Percentiles rank a stretch among this genome's conserved stretches.
phyloP scores from a whole-genome alignment of 2,888 invertebrate genomes.

The Xestia xanthographa region DNA sequence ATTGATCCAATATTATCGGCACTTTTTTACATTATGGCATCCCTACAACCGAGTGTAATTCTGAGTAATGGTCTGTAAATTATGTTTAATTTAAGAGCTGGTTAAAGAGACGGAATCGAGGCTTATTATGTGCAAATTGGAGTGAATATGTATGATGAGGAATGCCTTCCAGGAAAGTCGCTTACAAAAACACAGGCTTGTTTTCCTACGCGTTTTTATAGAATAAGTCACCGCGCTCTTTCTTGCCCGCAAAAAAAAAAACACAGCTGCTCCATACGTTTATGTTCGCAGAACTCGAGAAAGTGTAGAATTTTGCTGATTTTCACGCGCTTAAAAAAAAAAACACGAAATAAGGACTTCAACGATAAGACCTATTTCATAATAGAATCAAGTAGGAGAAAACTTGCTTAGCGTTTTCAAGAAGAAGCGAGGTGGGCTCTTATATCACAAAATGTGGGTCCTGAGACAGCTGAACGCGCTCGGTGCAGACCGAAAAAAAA shows the following conservation, averaged over 20 bases:
- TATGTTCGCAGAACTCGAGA: background rate
- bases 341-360: background rate
- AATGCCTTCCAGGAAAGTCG: background rate
- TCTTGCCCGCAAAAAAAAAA: background rate
- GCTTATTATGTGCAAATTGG: constrained; percentile 31
- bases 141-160: constrained; percentile 25
- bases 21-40: background rate
- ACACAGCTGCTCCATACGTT: background rate
- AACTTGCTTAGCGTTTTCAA: too few relatives aligned
- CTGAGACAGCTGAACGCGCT: too few relatives aligned
- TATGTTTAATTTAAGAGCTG: constrained; percentile 58
- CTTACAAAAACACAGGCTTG: background rate
- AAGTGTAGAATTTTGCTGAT: too few relatives aligned
- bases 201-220: background rate
- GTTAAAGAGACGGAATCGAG: constrained; percentile 23
- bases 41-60: constrained; percentile 40
- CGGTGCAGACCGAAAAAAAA: too few relatives aligned
- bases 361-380: background rate
- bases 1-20: background rate
- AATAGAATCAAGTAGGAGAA: too few relatives aligned
- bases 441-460: too few relatives aligned
- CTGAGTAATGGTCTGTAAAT: constrained; percentile 59
- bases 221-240: background rate
- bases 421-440: too few relatives aligned
- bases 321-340: too few relatives aligned